phyloP scores from a whole-genome alignment of 2,888 invertebrate genomes.

The Acleris sparsana region DNA sequence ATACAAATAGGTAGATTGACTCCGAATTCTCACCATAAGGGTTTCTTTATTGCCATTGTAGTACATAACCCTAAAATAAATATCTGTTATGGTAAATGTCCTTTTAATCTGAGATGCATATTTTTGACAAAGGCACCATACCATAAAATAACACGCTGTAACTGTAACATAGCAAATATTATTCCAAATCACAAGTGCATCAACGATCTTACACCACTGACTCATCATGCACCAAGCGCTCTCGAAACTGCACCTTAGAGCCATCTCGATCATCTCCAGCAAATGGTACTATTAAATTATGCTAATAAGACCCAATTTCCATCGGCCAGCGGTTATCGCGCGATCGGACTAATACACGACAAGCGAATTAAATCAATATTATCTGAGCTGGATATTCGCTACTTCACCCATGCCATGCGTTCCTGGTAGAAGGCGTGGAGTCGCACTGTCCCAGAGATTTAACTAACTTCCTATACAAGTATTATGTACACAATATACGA shows the following conservation, averaged over 20 bases:
- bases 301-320: slow-evolving; percentile 52
- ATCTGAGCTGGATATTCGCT: slow-evolving; percentile 49
- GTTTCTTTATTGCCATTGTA: no score
- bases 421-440: slow-evolving; percentile 42
- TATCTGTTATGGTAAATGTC: no score
- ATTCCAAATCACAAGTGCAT: slow-evolving; percentile 31
- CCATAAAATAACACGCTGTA: not conserved
- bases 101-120: no score
- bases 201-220: slow-evolving; percentile 6
- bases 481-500: no score
- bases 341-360: slow-evolving; percentile 48
- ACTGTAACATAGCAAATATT: slow-evolving; percentile 25
- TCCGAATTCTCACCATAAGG: no score
- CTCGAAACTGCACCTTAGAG: slow-evolving; percentile 39
- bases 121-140: no score
- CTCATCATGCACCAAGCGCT: slow-evolving; percentile 26
- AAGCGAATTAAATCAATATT: slow-evolving; percentile 53
- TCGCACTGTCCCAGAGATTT: not conserved
- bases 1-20: no score
- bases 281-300: slow-evolving; percentile 51
- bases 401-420: slow-evolving; percentile 48
- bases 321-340: slow-evolving; percentile 46
- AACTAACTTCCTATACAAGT: not conserved
- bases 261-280: slow-evolving; percentile 41
- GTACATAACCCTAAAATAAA: no score